A percentile compares a stretch with the other conserved stretches of the same genome.
Evolutionary conservation across 2,888 invertebrate species (phyloP).

Genomic region (Dolichopus griseipennis): DNA sequence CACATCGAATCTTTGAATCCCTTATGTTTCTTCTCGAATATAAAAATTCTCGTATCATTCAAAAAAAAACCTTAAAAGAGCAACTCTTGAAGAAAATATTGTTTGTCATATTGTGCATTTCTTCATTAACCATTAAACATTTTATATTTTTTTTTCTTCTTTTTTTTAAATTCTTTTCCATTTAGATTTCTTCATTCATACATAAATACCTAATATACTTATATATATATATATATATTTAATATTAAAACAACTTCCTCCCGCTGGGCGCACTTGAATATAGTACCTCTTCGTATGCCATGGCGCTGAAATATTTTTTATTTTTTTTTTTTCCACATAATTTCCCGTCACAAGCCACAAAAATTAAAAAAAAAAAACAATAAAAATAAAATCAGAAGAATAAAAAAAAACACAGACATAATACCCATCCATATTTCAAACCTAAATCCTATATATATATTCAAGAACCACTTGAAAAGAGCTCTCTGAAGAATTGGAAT

Average conservation of each 20-base stretch:
- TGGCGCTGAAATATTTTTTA: conserved; percentile 7
- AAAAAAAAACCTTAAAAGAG: too few species aligned
- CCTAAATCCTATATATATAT: not conserved
- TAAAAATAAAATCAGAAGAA: not conserved
- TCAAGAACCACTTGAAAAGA: not conserved
- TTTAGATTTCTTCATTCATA: too few species aligned
- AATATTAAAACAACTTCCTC: not conserved
- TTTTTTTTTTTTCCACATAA: not conserved
- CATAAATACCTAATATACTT: not conserved
- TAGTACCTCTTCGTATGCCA: not conserved
- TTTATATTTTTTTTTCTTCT: too few species aligned
- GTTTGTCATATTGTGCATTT: not conserved
- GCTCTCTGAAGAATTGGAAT: not conserved
- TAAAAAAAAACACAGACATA: not conserved
- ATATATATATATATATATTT: too few species aligned
- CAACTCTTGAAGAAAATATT: not conserved
- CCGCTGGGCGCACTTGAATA: not conserved
- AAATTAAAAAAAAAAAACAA: not conserved
- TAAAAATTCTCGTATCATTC: too few species aligned
- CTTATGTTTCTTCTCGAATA: too few species aligned
- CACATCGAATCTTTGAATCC: too few species aligned
- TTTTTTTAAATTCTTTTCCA: too few species aligned
- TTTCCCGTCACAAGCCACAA: conserved; percentile 3
- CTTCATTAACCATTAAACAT: not conserved
- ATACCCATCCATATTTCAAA: not conserved